These are phyloP conservation scores for Dyspetes luteomarginatus DNA, from an alignment of 2,888 invertebrate species.

Conservation along the genomic window DNA sequence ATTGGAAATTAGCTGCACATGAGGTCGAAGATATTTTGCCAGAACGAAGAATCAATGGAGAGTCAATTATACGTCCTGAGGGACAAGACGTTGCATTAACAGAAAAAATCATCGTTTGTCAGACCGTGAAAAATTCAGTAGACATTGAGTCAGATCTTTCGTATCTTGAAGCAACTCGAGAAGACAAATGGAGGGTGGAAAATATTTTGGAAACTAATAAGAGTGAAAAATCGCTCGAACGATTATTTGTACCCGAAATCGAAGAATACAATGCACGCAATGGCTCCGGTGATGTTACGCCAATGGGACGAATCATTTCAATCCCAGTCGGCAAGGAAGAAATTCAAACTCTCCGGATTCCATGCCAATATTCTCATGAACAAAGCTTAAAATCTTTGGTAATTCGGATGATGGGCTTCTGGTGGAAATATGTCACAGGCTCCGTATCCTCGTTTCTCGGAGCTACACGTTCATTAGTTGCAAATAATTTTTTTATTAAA, in stretches of 20 bases:
- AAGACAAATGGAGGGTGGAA: not conserved
- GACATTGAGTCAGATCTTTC: not conserved
- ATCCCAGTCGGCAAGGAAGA: not conserved
- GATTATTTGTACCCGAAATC: not conserved
- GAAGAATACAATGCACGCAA: not conserved
- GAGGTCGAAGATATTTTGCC: not conserved
- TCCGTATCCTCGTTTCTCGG: not conserved
- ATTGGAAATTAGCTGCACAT: not conserved
- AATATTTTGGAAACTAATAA: not conserved
- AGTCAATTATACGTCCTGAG: conserved; percentile 12
- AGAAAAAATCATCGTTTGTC: not conserved
- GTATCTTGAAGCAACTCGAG: not conserved
- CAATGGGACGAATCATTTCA: not conserved
- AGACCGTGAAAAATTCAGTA: not conserved
- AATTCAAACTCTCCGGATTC: not conserved
- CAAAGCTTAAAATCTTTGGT: not conserved
- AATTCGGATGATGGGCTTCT: not conserved
- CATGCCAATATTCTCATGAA: conserved; percentile 1
- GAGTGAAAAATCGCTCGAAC: not conserved
- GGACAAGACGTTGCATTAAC: too few species aligned
- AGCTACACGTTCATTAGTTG: not conserved
- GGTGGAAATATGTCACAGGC: not conserved
- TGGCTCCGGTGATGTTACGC: not conserved
- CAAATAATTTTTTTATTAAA: not conserved
- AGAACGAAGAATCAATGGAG: conserved; percentile 6